A percentile compares a stretch with the other conserved stretches of the same genome.
phyloP scores from a whole-genome alignment of 1,140 invertebrate genomes.

The Triops longicaudatus region DNA sequence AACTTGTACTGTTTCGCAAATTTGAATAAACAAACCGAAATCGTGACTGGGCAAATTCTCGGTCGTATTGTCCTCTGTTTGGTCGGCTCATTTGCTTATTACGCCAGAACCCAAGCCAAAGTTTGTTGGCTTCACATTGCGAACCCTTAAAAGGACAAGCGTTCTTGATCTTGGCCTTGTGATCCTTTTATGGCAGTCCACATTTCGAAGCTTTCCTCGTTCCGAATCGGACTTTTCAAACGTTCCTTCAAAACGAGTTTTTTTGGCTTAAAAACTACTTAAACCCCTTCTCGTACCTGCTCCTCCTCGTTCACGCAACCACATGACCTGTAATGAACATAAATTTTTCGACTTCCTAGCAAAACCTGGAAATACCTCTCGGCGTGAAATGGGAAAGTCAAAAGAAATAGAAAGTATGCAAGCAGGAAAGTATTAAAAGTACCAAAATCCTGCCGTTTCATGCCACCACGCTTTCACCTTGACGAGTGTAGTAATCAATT shows the following conservation, averaged over 20 bases:
- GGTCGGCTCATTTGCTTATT: not conserved
- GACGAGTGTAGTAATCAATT: not conserved
- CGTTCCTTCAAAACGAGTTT: not conserved
- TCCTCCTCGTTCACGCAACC: not conserved
- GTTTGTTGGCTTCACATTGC: slow-evolving; percentile 7
- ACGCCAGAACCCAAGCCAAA: not conserved
- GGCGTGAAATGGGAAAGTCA: not conserved
- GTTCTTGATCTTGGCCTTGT: slow-evolving; percentile 5
- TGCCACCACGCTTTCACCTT: not conserved
- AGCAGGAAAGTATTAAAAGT: not conserved
- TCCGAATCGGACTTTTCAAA: not conserved
- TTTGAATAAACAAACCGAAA: not conserved
- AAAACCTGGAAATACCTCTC: not conserved
- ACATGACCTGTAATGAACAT: not conserved
- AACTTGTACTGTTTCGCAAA: not conserved
- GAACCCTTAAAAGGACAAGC: slow-evolving; percentile 6
- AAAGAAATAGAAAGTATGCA: not conserved
- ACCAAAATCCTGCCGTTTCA: not conserved
- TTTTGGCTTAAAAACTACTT: not conserved
- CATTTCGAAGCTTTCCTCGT: not conserved
- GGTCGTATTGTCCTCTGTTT: not conserved
- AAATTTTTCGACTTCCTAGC: not conserved
- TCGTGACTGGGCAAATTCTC: not conserved
- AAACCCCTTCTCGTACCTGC: not conserved
- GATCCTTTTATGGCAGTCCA: not conserved